Evolutionary conservation across 2,797 vertebrate genomes (phyloP).

Genomic region (Falco berigora): DNA sequence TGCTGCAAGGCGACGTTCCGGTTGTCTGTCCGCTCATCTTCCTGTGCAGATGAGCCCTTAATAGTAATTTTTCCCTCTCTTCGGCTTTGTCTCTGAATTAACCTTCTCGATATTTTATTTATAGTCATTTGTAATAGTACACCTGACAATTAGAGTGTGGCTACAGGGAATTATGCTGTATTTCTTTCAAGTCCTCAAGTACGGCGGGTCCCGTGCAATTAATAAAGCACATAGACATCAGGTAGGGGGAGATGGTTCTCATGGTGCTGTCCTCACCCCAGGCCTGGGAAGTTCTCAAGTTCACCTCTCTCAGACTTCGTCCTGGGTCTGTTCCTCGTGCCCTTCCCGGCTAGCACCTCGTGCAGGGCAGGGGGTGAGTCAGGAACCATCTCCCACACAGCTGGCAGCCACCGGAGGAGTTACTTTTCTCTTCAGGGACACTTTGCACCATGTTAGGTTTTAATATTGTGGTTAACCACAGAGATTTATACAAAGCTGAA

Average conservation of each 20-base stretch:
- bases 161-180: background rate
- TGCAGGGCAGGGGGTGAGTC: background rate
- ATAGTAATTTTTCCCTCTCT: background rate
- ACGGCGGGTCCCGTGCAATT: background rate
- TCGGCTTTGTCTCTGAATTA: background rate
- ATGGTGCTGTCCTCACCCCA: background rate
- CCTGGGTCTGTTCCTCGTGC: background rate
- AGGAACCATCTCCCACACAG: background rate
- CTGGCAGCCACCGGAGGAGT: background rate
- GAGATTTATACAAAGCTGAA: slow-evolving; percentile 17
- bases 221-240: background rate
- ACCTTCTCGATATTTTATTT: background rate
- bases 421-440: background rate
- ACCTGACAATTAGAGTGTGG: background rate
- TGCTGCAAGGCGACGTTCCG: background rate
- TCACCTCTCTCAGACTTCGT: background rate
- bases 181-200: background rate
- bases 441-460: background rate
- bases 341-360: background rate
- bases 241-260: background rate
- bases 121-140: background rate
- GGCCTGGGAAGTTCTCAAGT: background rate
- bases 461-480: slow-evolving; percentile 16
- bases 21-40: background rate
- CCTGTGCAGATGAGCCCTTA: background rate